Base-by-base conservation (phyloP, 2,797 vertebrate species). In the Labroides dimidiatus region DNA sequence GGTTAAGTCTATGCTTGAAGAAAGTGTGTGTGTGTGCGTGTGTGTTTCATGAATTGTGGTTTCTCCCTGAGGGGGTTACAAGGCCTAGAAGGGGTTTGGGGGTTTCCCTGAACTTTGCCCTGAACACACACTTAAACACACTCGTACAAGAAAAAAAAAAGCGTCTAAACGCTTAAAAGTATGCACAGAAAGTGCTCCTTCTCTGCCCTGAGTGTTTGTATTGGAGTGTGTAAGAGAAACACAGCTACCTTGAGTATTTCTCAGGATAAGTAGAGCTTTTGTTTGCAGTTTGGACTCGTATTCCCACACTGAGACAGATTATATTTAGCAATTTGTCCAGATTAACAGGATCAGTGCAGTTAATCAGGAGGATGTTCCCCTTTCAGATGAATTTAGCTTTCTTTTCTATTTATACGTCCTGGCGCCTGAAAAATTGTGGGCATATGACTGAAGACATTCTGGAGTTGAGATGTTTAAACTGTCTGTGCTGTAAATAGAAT, bases 61-160 rank as follows among this genome's bases (percentile, higher is more conserved):
- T 68, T 80, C 48, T 87, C 89, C 90, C 86, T 42, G 50, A 87
- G 88, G 90, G 74, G 90, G 74, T 73, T 78, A 69, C 53, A 75
- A 78, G 80, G 69, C 69, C 64, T 62, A 72, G 53, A 65, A 60
- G 70, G 83, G 77, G 75, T 81, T 76, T 86, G 75, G 69, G 78
- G 82, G 74, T 85, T 84, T 86, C 86, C 80, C 80, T 91, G 91
- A 92, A 85, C 89, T 90, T 70, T 93, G 87, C 68, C 86, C 69
- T 78, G 72, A 86, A 81, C 75, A 80, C 60, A 77, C 60, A 72
- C 30, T 50, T 62, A 55, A 51, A 73, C 57, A 69, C 54, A 65
- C 74, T 54, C 55, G 17, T 55, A 19, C 43, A 47, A 62, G 73
- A 60, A 70, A 66, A 33, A 69, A 72, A 75, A 61, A 41, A n/a